A percentile compares a stretch with the other conserved stretches of the same genome.
Evolutionary conservation across 1,140 invertebrate species (phyloP).

Genomic region (Anoplolepis gracilipes): DNA sequence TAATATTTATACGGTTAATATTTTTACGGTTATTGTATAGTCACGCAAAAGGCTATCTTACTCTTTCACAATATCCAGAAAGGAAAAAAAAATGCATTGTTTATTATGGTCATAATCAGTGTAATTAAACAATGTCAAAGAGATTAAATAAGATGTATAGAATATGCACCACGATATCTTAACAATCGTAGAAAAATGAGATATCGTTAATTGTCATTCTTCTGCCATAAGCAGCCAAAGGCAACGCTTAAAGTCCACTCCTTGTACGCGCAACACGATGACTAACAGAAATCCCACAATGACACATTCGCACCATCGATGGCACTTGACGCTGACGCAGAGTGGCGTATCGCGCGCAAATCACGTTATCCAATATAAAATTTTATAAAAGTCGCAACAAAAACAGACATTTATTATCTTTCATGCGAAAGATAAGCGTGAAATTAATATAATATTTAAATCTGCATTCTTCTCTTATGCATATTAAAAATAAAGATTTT

Average conservation of each 20-base stretch:
- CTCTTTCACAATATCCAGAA: neutral
- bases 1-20: neutral
- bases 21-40: neutral
- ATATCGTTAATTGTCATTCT: conserved; percentile 19
- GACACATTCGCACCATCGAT: conserved; percentile 54
- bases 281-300: conserved; percentile 65
- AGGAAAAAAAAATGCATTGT: neutral
- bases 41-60: neutral
- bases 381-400: neutral
- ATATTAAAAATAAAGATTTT: neutral
- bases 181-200: neutral
- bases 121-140: no score
- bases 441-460: neutral
- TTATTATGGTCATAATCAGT: neutral
- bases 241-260: conserved; percentile 38
- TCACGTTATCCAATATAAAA: neutral
- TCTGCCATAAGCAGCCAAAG: conserved; percentile 12
- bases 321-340: conserved; percentile 30
- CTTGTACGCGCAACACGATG: conserved; percentile 62
- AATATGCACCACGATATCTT: neutral
- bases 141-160: neutral
- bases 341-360: neutral
- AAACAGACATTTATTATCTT: neutral
- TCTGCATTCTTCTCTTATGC: neutral
- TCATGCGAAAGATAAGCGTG: neutral